A percentile compares a stretch with the other conserved stretches of the same genome.
These are phyloP conservation scores for Hirtodrosophila duncani DNA, from an alignment of 2,888 invertebrate genomes.

Conservation along the genomic window DNA sequence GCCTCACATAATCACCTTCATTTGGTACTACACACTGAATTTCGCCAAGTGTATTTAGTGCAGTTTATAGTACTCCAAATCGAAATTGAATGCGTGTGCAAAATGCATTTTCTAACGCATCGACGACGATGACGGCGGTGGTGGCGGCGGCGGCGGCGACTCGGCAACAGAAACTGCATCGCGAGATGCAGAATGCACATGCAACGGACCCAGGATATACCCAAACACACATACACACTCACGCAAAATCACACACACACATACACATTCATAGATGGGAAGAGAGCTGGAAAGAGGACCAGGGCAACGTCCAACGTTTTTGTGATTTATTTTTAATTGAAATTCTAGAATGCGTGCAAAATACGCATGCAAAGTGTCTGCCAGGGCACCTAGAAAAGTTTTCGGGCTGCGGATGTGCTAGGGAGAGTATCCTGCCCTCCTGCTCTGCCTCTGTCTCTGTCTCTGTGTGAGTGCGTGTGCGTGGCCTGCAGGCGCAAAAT, in stretches of 20 bases:
- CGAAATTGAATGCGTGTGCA: constrained; percentile 75
- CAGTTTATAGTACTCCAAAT: constrained; percentile 3
- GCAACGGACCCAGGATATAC: constrained; percentile 12
- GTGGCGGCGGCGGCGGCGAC: constrained; percentile 22
- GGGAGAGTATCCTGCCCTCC: not conserved
- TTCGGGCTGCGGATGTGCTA: constrained; percentile 22
- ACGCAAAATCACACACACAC: constrained; percentile 19
- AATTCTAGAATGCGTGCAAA: constrained; percentile 78
- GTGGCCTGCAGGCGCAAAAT: constrained; percentile 71
- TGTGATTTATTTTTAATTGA: constrained; percentile 79
- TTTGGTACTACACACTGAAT: too few relatives aligned
- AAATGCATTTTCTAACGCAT: constrained; percentile 68
- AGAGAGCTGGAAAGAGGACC: constrained; percentile 10
- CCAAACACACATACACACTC: constrained; percentile 33
- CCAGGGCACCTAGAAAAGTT: constrained; percentile 70
- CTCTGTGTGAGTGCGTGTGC: constrained; percentile 20
- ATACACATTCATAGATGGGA: constrained; percentile 5
- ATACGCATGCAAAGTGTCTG: constrained; percentile 74
- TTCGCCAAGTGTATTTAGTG: too few relatives aligned
- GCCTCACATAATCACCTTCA: too few relatives aligned
- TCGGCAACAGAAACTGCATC: too few relatives aligned
- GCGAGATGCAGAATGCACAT: constrained; percentile 70
- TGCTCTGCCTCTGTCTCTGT: not conserved
- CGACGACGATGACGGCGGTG: constrained; percentile 23
- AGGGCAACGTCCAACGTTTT: constrained; percentile 66